A percentile compares a stretch with the other conserved stretches of the same genome.
These are phyloP conservation scores for Clarias laeviceps DNA, from an alignment of 2,797 vertebrate species.

Conservation along the genomic window DNA sequence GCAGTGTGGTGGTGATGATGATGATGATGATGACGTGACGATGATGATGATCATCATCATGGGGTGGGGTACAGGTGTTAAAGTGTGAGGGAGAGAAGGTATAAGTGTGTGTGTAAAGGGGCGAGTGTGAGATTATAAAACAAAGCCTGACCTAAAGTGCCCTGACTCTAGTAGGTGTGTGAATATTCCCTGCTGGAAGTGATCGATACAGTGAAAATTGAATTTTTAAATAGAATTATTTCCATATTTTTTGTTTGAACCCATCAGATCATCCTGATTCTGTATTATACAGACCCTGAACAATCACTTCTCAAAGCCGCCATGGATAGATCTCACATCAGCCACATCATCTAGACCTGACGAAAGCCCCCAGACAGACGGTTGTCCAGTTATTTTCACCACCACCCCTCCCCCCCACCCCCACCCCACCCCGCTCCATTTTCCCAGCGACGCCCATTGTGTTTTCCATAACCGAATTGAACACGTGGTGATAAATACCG, in stretches of 20 bases:
- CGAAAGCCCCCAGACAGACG: conserved; percentile 1
- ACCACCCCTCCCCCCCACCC: no score
- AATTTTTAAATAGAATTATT: not conserved
- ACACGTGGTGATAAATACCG: conserved; percentile 23
- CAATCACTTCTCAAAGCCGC: not conserved
- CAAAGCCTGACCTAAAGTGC: conserved; percentile 74
- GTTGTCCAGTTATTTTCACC: not conserved
- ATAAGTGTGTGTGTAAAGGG: conserved; percentile 67
- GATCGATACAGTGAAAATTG: conserved; percentile 34
- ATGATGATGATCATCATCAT: not conserved
- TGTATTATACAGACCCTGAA: not conserved
- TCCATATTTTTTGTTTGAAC: not conserved
- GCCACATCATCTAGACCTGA: not conserved
- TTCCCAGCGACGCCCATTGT: not conserved
- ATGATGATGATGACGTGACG: not conserved
- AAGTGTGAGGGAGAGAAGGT: conserved; percentile 24
- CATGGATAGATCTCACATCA: not conserved
- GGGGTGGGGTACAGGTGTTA: conserved; percentile 7
- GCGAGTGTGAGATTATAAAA: conserved; percentile 77
- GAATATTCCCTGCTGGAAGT: conserved; percentile 62
- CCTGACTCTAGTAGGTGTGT: conserved; percentile 56
- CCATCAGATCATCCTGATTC: not conserved
- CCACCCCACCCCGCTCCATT: not conserved
- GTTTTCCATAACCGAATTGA: conserved; percentile 2
- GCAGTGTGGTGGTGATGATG: not conserved